Percentiles rank a stretch among this genome's conserved stretches.
phyloP scores from a whole-genome alignment of 2,797 vertebrate species.

The Synaphobranchus kaupii region DNA sequence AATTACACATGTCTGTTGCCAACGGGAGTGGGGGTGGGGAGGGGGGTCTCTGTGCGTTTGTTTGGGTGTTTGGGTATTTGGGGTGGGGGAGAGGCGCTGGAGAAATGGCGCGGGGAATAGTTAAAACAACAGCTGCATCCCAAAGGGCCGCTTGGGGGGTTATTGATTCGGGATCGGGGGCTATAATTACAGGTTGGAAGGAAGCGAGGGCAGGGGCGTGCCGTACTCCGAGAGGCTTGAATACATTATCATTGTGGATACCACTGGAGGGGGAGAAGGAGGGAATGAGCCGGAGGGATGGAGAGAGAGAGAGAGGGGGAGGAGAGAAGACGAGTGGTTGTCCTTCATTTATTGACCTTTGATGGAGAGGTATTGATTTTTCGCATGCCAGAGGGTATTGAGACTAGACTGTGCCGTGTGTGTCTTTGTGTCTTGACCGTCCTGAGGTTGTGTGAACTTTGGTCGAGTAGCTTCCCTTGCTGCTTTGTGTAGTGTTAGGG shows the following conservation, averaged over 20 bases:
- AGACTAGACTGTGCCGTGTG: neutral
- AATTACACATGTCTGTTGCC: constrained; percentile 46
- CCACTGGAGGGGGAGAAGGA: constrained; percentile 36
- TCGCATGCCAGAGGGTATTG: neutral
- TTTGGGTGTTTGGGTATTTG: constrained; percentile 42
- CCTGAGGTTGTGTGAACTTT: neutral
- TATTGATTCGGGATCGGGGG: constrained; percentile 46
- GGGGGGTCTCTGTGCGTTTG: constrained; percentile 21
- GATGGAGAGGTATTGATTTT: neutral
- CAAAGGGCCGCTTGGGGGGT: constrained; percentile 27
- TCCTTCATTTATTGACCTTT: constrained; percentile 18
- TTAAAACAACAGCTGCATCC: constrained; percentile 36
- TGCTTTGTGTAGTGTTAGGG: neutral
- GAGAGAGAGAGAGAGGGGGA: neutral
- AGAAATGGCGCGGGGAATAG: constrained; percentile 23
- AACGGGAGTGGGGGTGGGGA: constrained; percentile 21
- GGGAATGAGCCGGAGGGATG: constrained; percentile 24
- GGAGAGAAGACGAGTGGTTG: neutral
- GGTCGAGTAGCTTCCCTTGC: neutral
- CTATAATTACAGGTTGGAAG: constrained; percentile 44
- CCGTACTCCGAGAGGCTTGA: constrained; percentile 30
- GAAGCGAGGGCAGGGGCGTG: constrained; percentile 18
- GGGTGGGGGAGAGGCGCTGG: constrained; percentile 8
- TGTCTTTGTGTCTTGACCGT: neutral
- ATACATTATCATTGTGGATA: constrained; percentile 47